A percentile compares a stretch with the other conserved stretches of the same genome.
phyloP scores from a whole-genome alignment of 2,888 invertebrate species.

The Nysson spinosus region DNA sequence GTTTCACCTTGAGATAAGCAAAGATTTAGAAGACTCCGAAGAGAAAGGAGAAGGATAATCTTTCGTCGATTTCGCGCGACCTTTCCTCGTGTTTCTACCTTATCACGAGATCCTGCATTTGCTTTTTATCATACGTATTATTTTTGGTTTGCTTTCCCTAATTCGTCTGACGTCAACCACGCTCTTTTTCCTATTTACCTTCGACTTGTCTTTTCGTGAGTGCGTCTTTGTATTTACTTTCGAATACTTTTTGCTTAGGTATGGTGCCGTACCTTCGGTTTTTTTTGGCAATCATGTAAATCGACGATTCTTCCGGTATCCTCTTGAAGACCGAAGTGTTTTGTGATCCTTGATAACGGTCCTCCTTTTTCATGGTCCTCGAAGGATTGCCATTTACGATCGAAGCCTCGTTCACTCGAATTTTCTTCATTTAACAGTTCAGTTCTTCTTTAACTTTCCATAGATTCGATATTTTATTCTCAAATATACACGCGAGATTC shows the following conservation, averaged over 20 bases:
- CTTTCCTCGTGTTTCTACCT: neutral
- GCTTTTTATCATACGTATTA: neutral
- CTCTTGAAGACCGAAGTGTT: conserved; percentile 10
- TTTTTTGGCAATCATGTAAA: conserved; percentile 8
- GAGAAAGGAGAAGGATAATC: neutral
- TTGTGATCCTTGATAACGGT: conserved; percentile 15
- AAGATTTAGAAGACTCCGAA: neutral
- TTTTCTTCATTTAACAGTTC: conserved; percentile 4
- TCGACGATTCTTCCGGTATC: conserved; percentile 3
- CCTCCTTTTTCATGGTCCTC: conserved; percentile 6
- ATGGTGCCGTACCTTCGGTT: conserved; percentile 36
- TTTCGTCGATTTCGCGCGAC: conserved; percentile 9
- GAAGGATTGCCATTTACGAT: neutral
- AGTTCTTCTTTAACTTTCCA: too few species aligned
- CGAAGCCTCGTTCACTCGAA: neutral
- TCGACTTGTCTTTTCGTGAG: conserved; percentile 12
- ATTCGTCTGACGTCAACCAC: conserved; percentile 20
- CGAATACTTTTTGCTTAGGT: conserved; percentile 14
- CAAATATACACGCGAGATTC: too few species aligned
- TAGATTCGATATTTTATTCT: too few species aligned
- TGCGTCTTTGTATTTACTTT: neutral
- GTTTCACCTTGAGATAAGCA: too few species aligned
- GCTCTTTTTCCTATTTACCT: conserved; percentile 7
- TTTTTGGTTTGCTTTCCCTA: neutral
- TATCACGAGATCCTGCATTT: neutral